Evolutionary conservation across 1,140 invertebrate species (phyloP).

Genomic region (Trichonephila inaurata): DNA sequence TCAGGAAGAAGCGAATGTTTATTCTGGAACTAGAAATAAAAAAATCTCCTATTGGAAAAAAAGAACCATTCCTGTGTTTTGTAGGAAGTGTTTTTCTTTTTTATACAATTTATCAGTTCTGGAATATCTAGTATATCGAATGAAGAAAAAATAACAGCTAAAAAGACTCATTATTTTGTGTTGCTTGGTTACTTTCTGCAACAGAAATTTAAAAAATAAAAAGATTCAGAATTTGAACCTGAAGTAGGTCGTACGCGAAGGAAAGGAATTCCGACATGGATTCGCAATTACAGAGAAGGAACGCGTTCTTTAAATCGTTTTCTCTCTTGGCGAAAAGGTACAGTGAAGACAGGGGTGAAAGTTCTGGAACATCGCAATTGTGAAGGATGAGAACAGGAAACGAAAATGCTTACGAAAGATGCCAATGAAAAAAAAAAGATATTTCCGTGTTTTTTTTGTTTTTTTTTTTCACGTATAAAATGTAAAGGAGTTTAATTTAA

Average conservation of each 20-base stretch:
- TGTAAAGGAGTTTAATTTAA: neutral
- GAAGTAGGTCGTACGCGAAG: constrained; percentile 31
- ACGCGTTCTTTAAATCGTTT: constrained; percentile 37
- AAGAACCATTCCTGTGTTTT: neutral
- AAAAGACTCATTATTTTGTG: neutral
- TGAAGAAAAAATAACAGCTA: neutral
- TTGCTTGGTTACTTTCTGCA: neutral
- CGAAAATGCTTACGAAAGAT: neutral
- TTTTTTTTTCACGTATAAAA: neutral
- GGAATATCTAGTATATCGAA: neutral
- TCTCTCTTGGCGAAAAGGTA: neutral
- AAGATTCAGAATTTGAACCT: constrained; percentile 18
- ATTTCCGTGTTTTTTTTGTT: constrained; percentile 2
- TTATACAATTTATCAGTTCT: neutral
- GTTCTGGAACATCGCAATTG: constrained; percentile 30
- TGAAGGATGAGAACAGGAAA: constrained; percentile 11
- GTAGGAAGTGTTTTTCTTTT: neutral
- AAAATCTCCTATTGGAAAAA: neutral
- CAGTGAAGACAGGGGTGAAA: constrained; percentile 16
- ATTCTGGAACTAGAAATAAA: neutral
- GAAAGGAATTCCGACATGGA: constrained; percentile 5
- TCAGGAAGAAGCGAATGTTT: neutral
- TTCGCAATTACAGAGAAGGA: constrained; percentile 28
- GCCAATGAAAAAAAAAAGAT: neutral
- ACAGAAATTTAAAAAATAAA: neutral